phyloP scores from a whole-genome alignment of 2,113 vertebrate species.

The Brachyhypopomus gauderio region DNA sequence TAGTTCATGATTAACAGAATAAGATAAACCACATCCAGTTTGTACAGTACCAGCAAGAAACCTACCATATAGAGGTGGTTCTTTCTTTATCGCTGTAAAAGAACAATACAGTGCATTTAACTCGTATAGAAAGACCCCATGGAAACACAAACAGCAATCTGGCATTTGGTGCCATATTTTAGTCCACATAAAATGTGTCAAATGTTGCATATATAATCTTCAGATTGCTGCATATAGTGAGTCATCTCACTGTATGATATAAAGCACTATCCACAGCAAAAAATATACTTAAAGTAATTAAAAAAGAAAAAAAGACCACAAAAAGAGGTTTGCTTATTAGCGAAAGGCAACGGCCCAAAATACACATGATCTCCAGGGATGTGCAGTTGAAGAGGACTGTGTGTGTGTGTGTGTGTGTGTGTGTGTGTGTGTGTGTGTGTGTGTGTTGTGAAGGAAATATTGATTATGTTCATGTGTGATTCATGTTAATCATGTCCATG shows the following conservation, averaged over 20 bases:
- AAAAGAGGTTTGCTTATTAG: background rate
- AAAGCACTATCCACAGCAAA: background rate
- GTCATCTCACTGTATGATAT: background rate
- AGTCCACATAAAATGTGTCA: slow-evolving; percentile 15
- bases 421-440: too few species aligned
- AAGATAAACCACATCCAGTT: slow-evolving; percentile 21
- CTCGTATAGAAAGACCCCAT: slow-evolving; percentile 33
- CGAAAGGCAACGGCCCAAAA: background rate
- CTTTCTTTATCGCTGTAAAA: slow-evolving; percentile 81
- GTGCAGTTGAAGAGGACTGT: background rate
- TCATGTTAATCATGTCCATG: too few species aligned
- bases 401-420: background rate
- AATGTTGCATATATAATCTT: background rate
- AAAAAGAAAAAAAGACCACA: background rate
- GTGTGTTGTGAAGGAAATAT: too few species aligned
- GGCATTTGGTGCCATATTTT: background rate
- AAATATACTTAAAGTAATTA: background rate
- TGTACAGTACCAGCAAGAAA: slow-evolving; percentile 60
- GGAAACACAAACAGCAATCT: slow-evolving; percentile 15
- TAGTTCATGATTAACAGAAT: slow-evolving; percentile 1
- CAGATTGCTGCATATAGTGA: slow-evolving; percentile 13
- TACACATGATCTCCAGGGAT: background rate
- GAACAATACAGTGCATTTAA: slow-evolving; percentile 62
- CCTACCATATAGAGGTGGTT: slow-evolving; percentile 79
- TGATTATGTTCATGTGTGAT: too few species aligned